Conservation (phyloP, 2,888 invertebrate genomes). For the Epirrhoe alternata region DNA sequence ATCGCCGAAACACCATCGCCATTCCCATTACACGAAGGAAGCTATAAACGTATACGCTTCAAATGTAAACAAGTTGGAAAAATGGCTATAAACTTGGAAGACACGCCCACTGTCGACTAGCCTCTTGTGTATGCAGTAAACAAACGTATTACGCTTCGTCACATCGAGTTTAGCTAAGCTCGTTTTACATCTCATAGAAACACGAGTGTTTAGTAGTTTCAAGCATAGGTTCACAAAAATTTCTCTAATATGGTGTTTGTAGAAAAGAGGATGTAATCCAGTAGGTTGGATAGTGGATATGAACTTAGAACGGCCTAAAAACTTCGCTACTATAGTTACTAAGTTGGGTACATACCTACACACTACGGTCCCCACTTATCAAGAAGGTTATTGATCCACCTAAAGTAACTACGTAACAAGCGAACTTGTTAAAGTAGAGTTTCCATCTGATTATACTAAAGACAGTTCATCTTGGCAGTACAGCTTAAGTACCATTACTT, state of each 20-base stretch:
- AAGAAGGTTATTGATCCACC: neutral
- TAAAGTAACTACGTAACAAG: neutral
- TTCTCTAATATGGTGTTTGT: no score
- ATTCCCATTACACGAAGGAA: conserved; percentile 23
- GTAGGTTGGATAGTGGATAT: no score
- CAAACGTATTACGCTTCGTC: conserved; percentile 59
- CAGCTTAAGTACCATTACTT: conserved; percentile 33
- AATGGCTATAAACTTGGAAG: conserved; percentile 58
- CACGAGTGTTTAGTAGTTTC: no score
- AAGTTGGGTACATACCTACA: no score
- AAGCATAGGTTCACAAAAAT: no score
- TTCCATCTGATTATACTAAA: conserved; percentile 18
- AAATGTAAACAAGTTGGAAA: conserved; percentile 62
- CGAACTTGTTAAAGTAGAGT: neutral
- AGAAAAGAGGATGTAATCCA: no score
- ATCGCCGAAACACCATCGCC: conserved; percentile 25
- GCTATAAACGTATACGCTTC: conserved; percentile 48
- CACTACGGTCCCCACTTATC: no score
- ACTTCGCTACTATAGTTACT: no score
- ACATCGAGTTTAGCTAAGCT: conserved; percentile 1
- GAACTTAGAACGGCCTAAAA: no score
- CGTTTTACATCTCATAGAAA: neutral
- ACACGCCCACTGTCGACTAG: conserved; percentile 39
- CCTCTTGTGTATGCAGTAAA: conserved; percentile 61
- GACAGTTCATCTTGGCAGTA: conserved; percentile 24